phyloP scores from a whole-genome alignment of 2,113 vertebrate species.

The Origma solitaria region DNA sequence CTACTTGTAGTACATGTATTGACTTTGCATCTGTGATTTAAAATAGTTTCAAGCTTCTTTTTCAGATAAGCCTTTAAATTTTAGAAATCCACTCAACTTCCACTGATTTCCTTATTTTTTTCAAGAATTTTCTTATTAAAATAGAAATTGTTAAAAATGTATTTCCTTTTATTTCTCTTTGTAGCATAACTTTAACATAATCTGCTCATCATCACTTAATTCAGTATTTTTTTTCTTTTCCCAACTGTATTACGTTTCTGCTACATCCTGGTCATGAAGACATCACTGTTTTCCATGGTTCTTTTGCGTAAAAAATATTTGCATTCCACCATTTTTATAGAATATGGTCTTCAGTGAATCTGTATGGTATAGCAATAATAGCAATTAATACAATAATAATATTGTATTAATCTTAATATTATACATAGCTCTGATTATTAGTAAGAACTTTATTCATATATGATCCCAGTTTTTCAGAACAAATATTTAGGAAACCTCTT shows the following conservation, averaged over 20 bases:
- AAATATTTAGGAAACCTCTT: neutral
- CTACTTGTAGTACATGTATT: neutral
- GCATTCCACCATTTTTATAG: neutral
- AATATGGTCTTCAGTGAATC: neutral
- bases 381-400: too few species aligned
- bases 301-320: neutral
- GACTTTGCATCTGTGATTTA: neutral
- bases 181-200: neutral
- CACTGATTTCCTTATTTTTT: neutral
- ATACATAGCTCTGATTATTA: neutral
- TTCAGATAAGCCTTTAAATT: neutral
- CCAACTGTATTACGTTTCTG: neutral
- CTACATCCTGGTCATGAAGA: neutral
- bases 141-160: neutral
- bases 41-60: neutral
- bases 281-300: neutral
- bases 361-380: neutral
- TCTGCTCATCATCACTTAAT: neutral
- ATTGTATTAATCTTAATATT: neutral
- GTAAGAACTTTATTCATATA: neutral
- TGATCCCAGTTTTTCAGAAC: rapidly evolving
- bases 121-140: neutral
- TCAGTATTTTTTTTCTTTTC: neutral
- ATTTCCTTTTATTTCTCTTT: neutral
- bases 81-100: neutral